Base-by-base conservation (phyloP, 2,888 invertebrate genomes). In the Zaprionus obscuricornis region DNA sequence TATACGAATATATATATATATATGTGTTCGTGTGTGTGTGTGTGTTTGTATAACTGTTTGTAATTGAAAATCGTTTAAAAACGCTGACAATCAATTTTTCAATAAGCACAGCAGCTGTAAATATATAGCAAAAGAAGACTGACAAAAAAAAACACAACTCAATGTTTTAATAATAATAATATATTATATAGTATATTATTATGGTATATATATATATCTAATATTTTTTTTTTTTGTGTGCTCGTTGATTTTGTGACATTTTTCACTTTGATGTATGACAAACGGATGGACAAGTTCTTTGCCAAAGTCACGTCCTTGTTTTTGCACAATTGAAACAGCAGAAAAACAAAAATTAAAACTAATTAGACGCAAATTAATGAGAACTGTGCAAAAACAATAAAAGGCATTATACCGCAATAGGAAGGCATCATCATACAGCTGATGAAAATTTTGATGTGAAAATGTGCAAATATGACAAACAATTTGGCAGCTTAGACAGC, bases 251-350 rank as follows among this genome's bases (percentile, higher is more conserved):
- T 46, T 43, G 57, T 62, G 74, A 70, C 73, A 58, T 64, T 58
- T 57, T 59, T 20, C 70, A 65, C 85, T 79, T 79, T 79, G 78
- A 85, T 85, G 68, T 79, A 24, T 49, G 66, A 52, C 72, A 52
- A 62, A 26, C 58, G 37, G 39, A 33, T 54, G 58, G 45, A 47
- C 84, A 85, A 85, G 85, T 87, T 85, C 87, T 85, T 71, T 73
- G 85, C 82, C 85, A 85, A 87, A 85, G 87, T 78, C 86, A 51
- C 66, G 86, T 81, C 87, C 83, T 82, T 71, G 71, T 50, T 59
- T 18, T 58, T 43, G 79, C 51, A 51, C 52, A 60, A 56, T 51
- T 43, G 57, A 54, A 57, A 37, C 46, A 57, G 36, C 6, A 20
- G 18, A 22, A 17, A 18, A 13, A 42, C 20, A 43, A 81, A 82